These are phyloP conservation scores for Panagrolaimus sp. DNA, from an alignment of 1,140 invertebrate species.

Conservation along the genomic window DNA sequence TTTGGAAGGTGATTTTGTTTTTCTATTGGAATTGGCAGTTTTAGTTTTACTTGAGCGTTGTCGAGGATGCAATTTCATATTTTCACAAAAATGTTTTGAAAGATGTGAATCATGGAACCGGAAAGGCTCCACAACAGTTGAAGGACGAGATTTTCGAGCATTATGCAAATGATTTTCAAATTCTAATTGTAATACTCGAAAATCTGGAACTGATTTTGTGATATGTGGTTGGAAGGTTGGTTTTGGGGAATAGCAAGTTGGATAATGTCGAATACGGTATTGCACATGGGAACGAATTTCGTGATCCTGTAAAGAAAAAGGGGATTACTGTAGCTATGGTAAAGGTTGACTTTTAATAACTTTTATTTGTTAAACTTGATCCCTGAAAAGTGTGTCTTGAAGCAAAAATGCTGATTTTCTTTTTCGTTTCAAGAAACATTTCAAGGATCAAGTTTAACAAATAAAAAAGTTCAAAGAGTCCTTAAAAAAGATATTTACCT, in stretches of 20 bases:
- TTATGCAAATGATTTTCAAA: neutral
- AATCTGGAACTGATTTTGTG: constrained; percentile 10
- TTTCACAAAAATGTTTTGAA: neutral
- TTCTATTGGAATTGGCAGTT: no score
- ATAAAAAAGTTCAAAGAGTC: neutral
- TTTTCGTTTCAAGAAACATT: no score
- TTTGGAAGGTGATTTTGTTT: no score
- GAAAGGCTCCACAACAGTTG: neutral
- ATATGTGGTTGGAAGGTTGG: neutral
- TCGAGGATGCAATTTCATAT: neutral
- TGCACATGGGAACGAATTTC: constrained; percentile 1
- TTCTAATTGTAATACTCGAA: neutral
- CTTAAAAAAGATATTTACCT: neutral
- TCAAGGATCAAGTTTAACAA: no score
- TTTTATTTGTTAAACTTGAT: no score
- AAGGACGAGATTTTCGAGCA: neutral
- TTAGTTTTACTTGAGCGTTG: neutral
- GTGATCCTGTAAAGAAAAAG: neutral
- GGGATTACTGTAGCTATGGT: no score
- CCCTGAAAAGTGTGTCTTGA: no score
- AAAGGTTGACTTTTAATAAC: no score
- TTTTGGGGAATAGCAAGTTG: neutral
- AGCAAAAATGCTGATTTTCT: no score
- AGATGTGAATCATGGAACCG: neutral
- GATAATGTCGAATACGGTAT: neutral